These are phyloP conservation scores for Bombycilla garrulus DNA, from an alignment of 2,113 vertebrate genomes.

Conservation along the genomic window DNA sequence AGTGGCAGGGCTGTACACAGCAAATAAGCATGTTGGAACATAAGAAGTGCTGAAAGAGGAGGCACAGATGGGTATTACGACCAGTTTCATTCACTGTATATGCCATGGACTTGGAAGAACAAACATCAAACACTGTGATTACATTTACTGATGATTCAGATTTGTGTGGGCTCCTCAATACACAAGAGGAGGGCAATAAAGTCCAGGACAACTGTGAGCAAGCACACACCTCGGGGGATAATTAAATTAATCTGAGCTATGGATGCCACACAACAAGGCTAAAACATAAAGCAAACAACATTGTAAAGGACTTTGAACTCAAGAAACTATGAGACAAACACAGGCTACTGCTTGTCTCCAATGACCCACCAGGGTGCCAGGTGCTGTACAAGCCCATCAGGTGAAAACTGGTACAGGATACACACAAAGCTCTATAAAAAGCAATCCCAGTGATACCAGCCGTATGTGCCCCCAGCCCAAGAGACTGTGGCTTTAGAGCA, in stretches of 20 bases:
- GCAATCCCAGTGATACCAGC: not conserved
- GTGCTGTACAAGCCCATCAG: not conserved
- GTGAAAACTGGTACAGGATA: not conserved
- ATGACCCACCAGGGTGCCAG: not conserved
- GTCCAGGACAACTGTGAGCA: constrained; percentile 25
- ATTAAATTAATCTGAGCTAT: constrained; percentile 54
- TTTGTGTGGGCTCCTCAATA: constrained; percentile 7
- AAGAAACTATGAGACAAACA: not conserved
- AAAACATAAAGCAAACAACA: constrained; percentile 18
- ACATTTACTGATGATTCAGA: constrained; percentile 51
- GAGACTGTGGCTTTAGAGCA: not conserved
- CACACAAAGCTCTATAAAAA: fast-evolving
- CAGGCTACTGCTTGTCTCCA: not conserved
- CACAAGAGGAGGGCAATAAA: constrained; percentile 5
- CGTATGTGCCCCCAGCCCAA: not conserved
- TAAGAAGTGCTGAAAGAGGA: not conserved
- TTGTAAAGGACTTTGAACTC: not conserved
- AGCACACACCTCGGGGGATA: not conserved
- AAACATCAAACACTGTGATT: constrained; percentile 1
- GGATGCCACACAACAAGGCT: not conserved
- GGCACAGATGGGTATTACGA: not conserved
- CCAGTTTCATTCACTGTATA: not conserved
- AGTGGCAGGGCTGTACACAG: not conserved
- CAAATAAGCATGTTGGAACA: not conserved
- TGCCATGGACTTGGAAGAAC: not conserved